phyloP scores from a whole-genome alignment of 1,140 invertebrate genomes.

The Trichonephila clavata region DNA sequence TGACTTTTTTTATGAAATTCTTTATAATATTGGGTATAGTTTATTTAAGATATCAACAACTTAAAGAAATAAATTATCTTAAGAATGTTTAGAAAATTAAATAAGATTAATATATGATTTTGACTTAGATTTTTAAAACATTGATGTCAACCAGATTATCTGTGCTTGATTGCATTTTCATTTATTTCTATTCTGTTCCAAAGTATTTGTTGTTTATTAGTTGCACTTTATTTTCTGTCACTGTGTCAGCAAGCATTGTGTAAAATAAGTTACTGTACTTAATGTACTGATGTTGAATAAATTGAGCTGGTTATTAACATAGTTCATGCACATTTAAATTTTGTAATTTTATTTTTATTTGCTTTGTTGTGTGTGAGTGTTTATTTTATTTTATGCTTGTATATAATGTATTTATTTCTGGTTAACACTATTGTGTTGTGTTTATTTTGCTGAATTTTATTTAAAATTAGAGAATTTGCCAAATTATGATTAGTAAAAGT shows the following conservation, averaged over 20 bases:
- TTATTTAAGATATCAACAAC: too few relatives aligned
- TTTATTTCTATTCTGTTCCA: background rate
- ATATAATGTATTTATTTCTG: background rate
- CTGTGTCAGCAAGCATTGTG: background rate
- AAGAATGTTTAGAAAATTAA: too few relatives aligned
- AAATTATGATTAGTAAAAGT: background rate
- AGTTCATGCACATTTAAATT: background rate
- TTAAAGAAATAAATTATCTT: too few relatives aligned
- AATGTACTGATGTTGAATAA: background rate
- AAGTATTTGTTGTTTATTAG: background rate
- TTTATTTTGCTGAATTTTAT: too few relatives aligned
- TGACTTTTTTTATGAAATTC: too few relatives aligned
- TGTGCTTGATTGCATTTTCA: background rate
- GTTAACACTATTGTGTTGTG: background rate
- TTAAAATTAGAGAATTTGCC: background rate
- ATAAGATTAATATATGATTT: too few relatives aligned
- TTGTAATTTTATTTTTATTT: background rate
- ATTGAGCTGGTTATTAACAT: background rate
- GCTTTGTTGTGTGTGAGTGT: background rate
- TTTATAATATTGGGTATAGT: too few relatives aligned
- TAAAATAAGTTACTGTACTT: background rate
- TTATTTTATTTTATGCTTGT: background rate
- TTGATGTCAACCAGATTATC: slow-evolving; percentile 1
- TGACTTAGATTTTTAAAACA: too few relatives aligned
- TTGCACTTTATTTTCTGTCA: background rate